Evolutionary conservation across 2,888 invertebrate species (phyloP).

Genomic region (Scaptomyza reducta): DNA sequence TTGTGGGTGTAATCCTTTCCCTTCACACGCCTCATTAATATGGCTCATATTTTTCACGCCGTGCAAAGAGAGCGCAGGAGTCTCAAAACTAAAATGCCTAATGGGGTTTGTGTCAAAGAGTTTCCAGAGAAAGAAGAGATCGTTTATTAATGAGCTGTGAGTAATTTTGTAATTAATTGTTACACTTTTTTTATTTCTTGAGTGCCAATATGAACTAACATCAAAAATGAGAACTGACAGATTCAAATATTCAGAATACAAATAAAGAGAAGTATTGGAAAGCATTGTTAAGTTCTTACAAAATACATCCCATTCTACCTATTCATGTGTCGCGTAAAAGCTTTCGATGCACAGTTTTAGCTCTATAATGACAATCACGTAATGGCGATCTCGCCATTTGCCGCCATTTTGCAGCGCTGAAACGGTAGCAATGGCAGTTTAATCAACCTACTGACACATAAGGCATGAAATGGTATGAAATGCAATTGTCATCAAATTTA

Average conservation of each 20-base stretch:
- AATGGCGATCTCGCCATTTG: conserved; percentile 38
- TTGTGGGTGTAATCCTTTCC: conserved; percentile 49
- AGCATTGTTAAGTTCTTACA: no score
- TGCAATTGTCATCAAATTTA: conserved; percentile 77
- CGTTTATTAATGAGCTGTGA: conserved; percentile 19
- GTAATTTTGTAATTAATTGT: no score
- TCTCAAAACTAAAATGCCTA: conserved; percentile 39
- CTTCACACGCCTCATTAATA: conserved; percentile 68
- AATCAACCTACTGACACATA: conserved; percentile 70
- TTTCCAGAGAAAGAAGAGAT: conserved; percentile 29
- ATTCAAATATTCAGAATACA: not conserved
- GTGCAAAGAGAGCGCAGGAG: conserved; percentile 2
- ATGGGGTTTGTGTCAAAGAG: conserved; percentile 43
- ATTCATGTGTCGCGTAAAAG: conserved; percentile 1
- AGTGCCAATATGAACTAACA: no score
- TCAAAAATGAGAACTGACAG: not conserved
- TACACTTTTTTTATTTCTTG: no score
- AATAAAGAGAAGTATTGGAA: not conserved
- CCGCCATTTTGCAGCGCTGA: conserved; percentile 51
- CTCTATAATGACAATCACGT: conserved; percentile 14
- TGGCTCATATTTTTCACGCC: conserved; percentile 73
- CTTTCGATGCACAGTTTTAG: not conserved
- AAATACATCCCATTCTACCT: no score
- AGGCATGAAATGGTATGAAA: conserved; percentile 70
- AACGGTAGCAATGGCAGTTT: conserved; percentile 39